A percentile compares a stretch with the other conserved stretches of the same genome.
Conservation (phyloP, 2,797 vertebrate species). For the Okamejei kenojei region DNA sequence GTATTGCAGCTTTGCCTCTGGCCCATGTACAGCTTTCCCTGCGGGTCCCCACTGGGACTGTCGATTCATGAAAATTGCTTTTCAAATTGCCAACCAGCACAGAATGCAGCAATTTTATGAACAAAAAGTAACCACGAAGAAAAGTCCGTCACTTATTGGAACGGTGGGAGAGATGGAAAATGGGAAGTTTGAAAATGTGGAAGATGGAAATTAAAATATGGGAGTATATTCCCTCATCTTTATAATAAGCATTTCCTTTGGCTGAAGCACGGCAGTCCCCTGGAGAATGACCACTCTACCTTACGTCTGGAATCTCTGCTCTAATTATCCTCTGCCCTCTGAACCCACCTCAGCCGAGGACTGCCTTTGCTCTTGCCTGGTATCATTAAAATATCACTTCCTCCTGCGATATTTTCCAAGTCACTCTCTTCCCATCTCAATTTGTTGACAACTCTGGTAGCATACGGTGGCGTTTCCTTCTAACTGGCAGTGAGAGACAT, state of each 20-base stretch:
- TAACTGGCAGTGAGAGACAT: neutral
- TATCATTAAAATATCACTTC: neutral
- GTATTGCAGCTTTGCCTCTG: neutral
- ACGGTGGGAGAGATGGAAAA: neutral
- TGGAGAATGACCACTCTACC: neutral
- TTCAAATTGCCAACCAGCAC: neutral
- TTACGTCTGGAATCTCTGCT: neutral
- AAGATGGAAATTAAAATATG: neutral
- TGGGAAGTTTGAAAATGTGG: neutral
- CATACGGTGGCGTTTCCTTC: neutral
- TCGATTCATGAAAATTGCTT: neutral
- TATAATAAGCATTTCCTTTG: neutral
- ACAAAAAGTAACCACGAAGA: neutral
- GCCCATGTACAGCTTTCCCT: neutral
- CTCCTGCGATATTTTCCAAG: neutral
- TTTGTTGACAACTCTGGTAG: neutral
- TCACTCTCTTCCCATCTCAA: neutral
- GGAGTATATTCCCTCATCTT: neutral
- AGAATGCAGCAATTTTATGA: neutral
- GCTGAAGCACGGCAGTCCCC: neutral
- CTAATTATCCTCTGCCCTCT: neutral
- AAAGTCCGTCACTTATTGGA: neutral
- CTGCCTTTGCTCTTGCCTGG: neutral
- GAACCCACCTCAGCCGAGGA: neutral
- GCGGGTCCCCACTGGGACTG: neutral